A percentile compares a stretch with the other conserved stretches of the same genome.
These are phyloP conservation scores for Cottus gobio DNA, from an alignment of 2,113 vertebrate genomes.

Conservation along the genomic window DNA sequence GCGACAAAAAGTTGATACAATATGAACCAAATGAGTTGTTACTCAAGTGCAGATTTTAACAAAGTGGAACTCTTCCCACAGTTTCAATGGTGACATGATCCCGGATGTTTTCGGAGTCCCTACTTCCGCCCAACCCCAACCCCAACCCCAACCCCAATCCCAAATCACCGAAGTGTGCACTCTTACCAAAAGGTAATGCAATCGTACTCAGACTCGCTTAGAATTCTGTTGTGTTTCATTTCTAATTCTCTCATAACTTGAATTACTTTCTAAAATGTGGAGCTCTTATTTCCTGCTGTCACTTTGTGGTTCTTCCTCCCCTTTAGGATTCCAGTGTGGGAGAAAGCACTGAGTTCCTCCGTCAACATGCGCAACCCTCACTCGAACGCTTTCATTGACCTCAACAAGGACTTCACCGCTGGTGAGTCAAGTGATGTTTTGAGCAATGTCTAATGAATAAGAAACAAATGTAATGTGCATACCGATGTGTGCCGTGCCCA, in stretches of 20 bases:
- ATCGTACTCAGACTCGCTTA: neutral
- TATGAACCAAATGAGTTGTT: neutral
- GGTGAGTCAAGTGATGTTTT: conserved; percentile 84
- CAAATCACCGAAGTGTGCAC: conserved; percentile 87
- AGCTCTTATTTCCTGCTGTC: neutral
- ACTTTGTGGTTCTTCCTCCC: conserved; percentile 23
- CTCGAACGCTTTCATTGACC: conserved; percentile 95
- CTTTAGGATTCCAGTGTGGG: conserved; percentile 84
- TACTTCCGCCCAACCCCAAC: conserved; percentile 1
- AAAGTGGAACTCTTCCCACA: conserved; percentile 67
- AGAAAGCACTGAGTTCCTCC: conserved; percentile 76
- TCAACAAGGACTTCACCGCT: conserved; percentile 94
- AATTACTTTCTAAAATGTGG: neutral
- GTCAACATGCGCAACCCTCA: conserved; percentile 87
- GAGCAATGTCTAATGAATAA: neutral
- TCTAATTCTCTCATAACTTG: neutral
- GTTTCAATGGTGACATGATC: conserved; percentile 97
- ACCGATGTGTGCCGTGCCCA: neutral
- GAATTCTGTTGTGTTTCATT: neutral
- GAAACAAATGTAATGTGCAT: neutral
- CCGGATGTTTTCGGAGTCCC: conserved; percentile 92
- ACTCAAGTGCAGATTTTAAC: neutral
- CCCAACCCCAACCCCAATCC: no score
- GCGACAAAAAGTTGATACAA: neutral
- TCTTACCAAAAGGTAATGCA: conserved; percentile 81